Evolutionary conservation across 2,797 vertebrate species (phyloP).

Genomic region (Apogon talboti): DNA sequence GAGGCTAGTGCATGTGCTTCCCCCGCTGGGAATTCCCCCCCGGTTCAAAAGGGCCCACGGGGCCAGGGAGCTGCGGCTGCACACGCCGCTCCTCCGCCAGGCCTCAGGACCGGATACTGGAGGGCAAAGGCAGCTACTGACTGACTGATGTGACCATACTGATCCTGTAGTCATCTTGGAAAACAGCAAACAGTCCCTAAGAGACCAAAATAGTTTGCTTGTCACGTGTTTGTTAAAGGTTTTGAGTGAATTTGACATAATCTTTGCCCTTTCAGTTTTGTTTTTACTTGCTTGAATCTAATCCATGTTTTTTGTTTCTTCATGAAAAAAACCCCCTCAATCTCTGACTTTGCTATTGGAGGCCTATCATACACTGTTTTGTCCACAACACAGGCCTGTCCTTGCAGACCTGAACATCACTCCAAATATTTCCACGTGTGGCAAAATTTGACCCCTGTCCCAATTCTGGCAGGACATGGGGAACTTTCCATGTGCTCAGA

Average conservation of each 20-base stretch:
- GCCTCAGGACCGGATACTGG: constrained; percentile 71
- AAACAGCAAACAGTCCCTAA: constrained; percentile 30
- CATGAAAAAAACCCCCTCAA: not conserved
- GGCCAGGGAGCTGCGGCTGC: constrained; percentile 58
- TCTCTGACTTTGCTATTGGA: constrained; percentile 10
- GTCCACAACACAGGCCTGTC: constrained; percentile 16
- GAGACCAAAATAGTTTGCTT: constrained; percentile 20
- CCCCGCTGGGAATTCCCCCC: constrained; percentile 64
- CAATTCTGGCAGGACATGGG: constrained; percentile 67
- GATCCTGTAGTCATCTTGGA: constrained; percentile 53
- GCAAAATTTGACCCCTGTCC: constrained; percentile 64
- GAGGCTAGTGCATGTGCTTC: constrained; percentile 47
- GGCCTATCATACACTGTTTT: constrained; percentile 35
- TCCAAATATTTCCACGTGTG: constrained; percentile 62
- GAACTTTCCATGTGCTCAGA: constrained; percentile 72
- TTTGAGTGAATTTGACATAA: not conserved
- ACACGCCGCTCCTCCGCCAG: constrained; percentile 62
- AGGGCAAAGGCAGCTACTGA: constrained; percentile 51
- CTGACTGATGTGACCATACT: constrained; percentile 59
- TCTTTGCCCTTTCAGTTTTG: constrained; percentile 13
- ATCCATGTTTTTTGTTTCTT: constrained; percentile 22
- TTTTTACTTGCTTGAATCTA: constrained; percentile 11
- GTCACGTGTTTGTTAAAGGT: not conserved
- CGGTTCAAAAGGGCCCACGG: constrained; percentile 51
- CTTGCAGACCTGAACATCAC: constrained; percentile 32